These are phyloP conservation scores for Ceratina calcarata DNA, from an alignment of 1,140 invertebrate species.

Conservation along the genomic window DNA sequence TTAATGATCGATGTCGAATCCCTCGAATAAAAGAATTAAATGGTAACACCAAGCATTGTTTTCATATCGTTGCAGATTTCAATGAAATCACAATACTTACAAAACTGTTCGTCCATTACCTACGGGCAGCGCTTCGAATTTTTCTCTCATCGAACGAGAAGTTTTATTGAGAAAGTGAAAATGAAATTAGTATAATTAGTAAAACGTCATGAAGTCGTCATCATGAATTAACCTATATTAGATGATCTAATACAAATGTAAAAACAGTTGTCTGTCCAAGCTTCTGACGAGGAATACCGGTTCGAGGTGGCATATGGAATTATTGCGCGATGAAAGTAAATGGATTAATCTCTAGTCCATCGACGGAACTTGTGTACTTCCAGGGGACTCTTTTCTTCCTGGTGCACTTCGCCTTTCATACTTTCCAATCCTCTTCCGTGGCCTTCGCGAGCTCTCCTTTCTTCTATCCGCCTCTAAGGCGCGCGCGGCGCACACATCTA, in stretches of 20 bases:
- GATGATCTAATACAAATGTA: too few species aligned
- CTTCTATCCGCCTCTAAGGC: conserved; percentile 24
- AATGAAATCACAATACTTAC: too few species aligned
- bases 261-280: too few species aligned
- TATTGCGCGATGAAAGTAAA: conserved; percentile 2
- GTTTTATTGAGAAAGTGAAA: too few species aligned
- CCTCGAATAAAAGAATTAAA: neutral
- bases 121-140: too few species aligned
- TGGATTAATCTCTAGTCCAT: conserved; percentile 22
- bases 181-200: too few species aligned
- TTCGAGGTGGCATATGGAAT: neutral
- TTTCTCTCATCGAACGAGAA: too few species aligned
- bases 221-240: too few species aligned
- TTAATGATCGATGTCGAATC: neutral
- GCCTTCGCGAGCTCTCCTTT: conserved; percentile 1
- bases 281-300: too few species aligned
- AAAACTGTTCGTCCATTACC: too few species aligned
- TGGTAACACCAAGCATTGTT: too few species aligned
- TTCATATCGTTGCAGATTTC: neutral
- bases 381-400: conserved; percentile 19
- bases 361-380: conserved; percentile 16
- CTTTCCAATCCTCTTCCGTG: conserved; percentile 23
- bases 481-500: conserved; percentile 41
- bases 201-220: too few species aligned
- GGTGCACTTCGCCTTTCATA: conserved; percentile 32